A percentile compares a stretch with the other conserved stretches of the same genome.
Conservation (phyloP, 2,888 invertebrate species). For the Altica lythri region DNA sequence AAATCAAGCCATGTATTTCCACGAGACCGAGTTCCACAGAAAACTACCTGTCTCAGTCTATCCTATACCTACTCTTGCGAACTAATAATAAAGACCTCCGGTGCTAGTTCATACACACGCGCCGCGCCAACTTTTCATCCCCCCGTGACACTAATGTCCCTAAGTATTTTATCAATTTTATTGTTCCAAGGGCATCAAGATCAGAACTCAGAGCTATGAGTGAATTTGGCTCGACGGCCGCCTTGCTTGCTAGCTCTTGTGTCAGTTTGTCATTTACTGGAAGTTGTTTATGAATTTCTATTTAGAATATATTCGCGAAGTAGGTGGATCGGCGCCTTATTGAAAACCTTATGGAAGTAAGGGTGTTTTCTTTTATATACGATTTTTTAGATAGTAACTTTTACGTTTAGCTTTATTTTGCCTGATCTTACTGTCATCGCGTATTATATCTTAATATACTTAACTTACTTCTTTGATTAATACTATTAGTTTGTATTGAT, state of each 20-base stretch:
- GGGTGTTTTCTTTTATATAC: too few species aligned
- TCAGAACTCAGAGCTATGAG: conserved; percentile 28
- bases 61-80: conserved; percentile 18
- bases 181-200: conserved; percentile 53
- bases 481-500: too few species aligned
- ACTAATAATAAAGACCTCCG: conserved; percentile 53
- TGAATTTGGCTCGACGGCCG: conserved; percentile 17
- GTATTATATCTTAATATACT: too few species aligned
- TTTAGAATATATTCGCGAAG: conserved; percentile 32
- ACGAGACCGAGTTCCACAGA: neutral
- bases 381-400: too few species aligned
- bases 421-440: too few species aligned
- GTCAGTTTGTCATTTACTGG: conserved; percentile 35
- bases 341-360: conserved; percentile 6
- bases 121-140: conserved; percentile 50
- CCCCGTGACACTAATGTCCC: conserved; percentile 54
- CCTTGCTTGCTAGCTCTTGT: conserved; percentile 30
- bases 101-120: conserved; percentile 39
- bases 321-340: conserved; percentile 19
- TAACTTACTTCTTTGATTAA: too few species aligned
- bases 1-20: neutral
- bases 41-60: neutral
- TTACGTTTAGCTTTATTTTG: too few species aligned
- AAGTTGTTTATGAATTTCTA: conserved; percentile 34
- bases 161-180: conserved; percentile 57